phyloP scores from a whole-genome alignment of 2,113 vertebrate species.

The Zapus hudsonius region DNA sequence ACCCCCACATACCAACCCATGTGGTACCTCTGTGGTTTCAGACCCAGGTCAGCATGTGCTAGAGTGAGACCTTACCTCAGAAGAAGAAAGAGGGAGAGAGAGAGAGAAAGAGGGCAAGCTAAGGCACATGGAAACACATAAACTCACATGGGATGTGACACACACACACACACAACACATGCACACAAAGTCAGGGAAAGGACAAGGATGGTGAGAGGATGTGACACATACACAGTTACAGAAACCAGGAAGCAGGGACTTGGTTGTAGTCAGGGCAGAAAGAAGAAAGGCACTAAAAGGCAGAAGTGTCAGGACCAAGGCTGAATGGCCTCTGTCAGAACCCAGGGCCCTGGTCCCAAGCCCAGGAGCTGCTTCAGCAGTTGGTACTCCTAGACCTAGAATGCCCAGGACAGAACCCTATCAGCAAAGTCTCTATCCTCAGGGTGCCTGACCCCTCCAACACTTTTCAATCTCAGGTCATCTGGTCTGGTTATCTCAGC shows the following conservation, averaged over 20 bases:
- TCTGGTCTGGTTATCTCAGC: background rate
- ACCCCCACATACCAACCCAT: too few species aligned
- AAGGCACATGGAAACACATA: background rate
- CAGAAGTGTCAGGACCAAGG: background rate
- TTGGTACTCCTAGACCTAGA: background rate
- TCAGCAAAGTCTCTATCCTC: background rate
- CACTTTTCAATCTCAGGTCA: background rate
- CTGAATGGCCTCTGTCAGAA: conserved; percentile 29
- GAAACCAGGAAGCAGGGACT: background rate
- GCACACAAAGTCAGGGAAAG: background rate
- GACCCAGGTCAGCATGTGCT: too few species aligned
- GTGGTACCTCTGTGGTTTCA: too few species aligned
- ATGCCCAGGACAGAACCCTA: background rate
- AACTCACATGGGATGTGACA: background rate
- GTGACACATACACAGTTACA: background rate
- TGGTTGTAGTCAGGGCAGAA: background rate
- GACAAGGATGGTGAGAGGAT: background rate
- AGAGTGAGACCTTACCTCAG: too few species aligned
- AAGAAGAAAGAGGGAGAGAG: too few species aligned
- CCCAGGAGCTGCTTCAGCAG: background rate
- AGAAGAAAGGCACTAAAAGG: background rate
- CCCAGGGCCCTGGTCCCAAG: background rate
- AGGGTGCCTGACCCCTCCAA: background rate
- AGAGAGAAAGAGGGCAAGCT: background rate
- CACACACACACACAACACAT: background rate